A percentile compares a stretch with the other conserved stretches of the same genome.
phyloP scores from a whole-genome alignment of 2,797 vertebrate genomes.

The Anguilla anguilla region DNA sequence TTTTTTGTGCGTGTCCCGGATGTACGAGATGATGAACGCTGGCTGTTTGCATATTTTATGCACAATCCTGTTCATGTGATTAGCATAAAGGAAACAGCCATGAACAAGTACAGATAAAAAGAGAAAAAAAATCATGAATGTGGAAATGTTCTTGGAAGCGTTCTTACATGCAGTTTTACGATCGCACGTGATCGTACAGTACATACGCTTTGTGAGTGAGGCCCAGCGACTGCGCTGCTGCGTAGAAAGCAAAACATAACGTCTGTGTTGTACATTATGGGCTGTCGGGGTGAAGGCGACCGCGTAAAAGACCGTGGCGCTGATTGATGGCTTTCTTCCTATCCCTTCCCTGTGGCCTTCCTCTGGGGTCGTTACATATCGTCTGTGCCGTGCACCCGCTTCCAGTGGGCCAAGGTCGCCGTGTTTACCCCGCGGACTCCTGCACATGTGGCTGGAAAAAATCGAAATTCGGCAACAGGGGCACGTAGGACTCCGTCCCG shows the following conservation, averaged over 20 bases:
- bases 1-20: too few relatives aligned
- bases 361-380: conserved; percentile 25
- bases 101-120: too few relatives aligned
- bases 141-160: too few relatives aligned
- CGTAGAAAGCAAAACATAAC: not conserved
- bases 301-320: conserved; percentile 44
- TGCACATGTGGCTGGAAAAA: not conserved
- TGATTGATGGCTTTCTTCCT: conserved; percentile 41
- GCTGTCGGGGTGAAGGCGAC: not conserved
- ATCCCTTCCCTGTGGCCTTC: conserved; percentile 43
- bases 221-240: not conserved
- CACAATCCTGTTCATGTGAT: too few relatives aligned
- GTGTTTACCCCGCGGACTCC: not conserved
- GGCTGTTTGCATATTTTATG: too few relatives aligned
- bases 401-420: conserved; percentile 50
- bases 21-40: too few relatives aligned
- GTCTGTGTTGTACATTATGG: conserved; percentile 17
- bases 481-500: not conserved
- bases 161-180: too few relatives aligned
- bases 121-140: too few relatives aligned
- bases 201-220: too few relatives aligned
- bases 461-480: not conserved
- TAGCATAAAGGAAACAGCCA: too few relatives aligned
- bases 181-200: too few relatives aligned
- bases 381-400: conserved; percentile 55